A percentile compares a stretch with the other conserved stretches of the same genome.
Evolutionary conservation across 2,797 vertebrate genomes (phyloP).

Genomic region (Loris lydekkerianus): DNA sequence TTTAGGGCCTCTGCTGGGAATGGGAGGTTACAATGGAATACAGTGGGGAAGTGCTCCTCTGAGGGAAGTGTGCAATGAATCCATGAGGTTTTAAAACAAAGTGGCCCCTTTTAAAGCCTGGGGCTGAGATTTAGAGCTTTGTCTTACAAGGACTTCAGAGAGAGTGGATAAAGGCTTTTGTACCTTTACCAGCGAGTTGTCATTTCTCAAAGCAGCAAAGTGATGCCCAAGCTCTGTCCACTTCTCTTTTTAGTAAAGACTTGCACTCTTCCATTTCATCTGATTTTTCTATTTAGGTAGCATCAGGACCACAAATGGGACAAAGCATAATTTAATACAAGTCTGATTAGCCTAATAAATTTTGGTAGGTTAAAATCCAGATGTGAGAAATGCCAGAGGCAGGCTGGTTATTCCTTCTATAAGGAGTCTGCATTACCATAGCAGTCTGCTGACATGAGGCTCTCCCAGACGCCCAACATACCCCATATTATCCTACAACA

Average conservation of each 20-base stretch:
- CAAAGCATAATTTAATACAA: not conserved
- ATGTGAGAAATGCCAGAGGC: not conserved
- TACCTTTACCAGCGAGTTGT: not conserved
- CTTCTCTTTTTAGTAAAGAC: not conserved
- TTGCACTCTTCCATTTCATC: not conserved
- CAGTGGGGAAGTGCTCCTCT: not conserved
- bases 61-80: not conserved
- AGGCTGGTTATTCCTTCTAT: not conserved
- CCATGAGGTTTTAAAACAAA: not conserved
- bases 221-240: not conserved
- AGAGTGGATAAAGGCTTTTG: not conserved
- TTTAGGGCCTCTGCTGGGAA: not conserved
- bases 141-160: not conserved
- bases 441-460: not conserved
- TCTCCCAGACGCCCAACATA: not conserved
- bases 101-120: not conserved
- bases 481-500: not conserved
- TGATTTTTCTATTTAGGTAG: not conserved
- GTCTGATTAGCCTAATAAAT: not conserved
- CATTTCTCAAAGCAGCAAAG: not conserved
- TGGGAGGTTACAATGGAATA: not conserved
- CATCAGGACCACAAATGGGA: not conserved
- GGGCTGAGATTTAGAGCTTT: not conserved
- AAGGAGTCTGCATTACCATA: not conserved
- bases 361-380: not conserved